Conservation (phyloP, 2,888 invertebrate genomes). For the Nephrotoma appendiculata region DNA sequence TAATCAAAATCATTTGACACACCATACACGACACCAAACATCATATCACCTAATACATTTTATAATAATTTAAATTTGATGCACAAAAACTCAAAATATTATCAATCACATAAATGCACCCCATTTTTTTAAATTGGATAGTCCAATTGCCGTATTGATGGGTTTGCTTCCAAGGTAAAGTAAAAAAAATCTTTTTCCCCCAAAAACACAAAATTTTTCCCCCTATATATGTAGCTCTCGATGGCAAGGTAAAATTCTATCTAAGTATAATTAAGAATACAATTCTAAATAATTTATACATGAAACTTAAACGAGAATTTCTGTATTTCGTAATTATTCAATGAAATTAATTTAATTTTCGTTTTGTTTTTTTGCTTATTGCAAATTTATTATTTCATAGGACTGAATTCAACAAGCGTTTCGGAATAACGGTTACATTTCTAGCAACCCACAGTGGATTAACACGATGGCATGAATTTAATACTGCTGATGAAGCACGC, state of each 20-base stretch:
- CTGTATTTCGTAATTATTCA: not conserved
- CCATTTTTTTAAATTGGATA: constrained; percentile 36
- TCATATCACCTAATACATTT: not conserved
- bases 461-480: constrained; percentile 73
- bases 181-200: constrained; percentile 20
- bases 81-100: not conserved
- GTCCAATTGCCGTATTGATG: constrained; percentile 86
- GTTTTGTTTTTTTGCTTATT: not conserved
- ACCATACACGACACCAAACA: not conserved
- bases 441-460: constrained; percentile 83
- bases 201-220: not conserved
- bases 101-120: constrained; percentile 17
- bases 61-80: not conserved
- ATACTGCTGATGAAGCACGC: constrained; percentile 35
- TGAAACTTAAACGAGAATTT: not conserved
- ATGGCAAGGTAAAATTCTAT: constrained; percentile 1
- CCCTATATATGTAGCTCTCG: not conserved
- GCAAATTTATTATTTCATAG: constrained; percentile 32
- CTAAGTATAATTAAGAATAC: not conserved
- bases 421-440: constrained; percentile 74
- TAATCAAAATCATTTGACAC: not conserved
- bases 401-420: constrained; percentile 67
- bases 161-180: constrained; percentile 87
- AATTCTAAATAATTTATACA: not conserved
- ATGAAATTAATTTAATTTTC: not conserved